A percentile compares a stretch with the other conserved stretches of the same genome.
Evolutionary conservation across 2,797 vertebrate species (phyloP).

Genomic region (Poecilia gillii): DNA sequence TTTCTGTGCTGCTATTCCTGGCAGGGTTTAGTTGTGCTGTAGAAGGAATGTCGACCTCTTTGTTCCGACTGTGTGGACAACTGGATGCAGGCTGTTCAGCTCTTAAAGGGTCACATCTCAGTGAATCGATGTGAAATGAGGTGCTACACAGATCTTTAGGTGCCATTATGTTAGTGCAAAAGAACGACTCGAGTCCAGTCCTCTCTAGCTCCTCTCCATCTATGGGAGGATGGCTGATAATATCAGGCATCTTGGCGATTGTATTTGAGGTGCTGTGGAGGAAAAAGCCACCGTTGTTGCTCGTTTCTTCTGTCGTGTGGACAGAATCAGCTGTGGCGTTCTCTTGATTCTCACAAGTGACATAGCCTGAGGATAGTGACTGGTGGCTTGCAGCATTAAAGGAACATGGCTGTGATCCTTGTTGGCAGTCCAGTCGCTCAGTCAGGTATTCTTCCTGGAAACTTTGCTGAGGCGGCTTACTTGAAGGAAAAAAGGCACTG

Average conservation of each 20-base stretch:
- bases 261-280: conserved; percentile 60
- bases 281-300: conserved; percentile 36
- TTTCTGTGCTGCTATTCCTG: conserved; percentile 20
- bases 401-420: conserved; percentile 32
- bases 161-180: conserved; percentile 25
- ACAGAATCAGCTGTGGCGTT: conserved; percentile 37
- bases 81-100: conserved; percentile 14
- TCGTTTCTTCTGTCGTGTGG: conserved; percentile 19
- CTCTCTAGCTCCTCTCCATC: conserved; percentile 75
- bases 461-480: conserved; percentile 40
- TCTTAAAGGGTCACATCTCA: conserved; percentile 13
- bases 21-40: not conserved
- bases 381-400: conserved; percentile 42
- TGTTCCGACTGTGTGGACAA: conserved; percentile 14
- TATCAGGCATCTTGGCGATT: conserved; percentile 64
- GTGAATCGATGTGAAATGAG: conserved; percentile 33
- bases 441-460: conserved; percentile 40
- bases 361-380: conserved; percentile 68
- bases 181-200: conserved; percentile 39
- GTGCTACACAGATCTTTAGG: conserved; percentile 21
- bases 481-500: conserved; percentile 47
- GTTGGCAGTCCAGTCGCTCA: conserved; percentile 32
- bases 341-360: conserved; percentile 62
- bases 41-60: conserved; percentile 10
- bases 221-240: conserved; percentile 76